Evolutionary conservation across 2,888 invertebrate species (phyloP).

Genomic region (Eupithecia abbreviata): DNA sequence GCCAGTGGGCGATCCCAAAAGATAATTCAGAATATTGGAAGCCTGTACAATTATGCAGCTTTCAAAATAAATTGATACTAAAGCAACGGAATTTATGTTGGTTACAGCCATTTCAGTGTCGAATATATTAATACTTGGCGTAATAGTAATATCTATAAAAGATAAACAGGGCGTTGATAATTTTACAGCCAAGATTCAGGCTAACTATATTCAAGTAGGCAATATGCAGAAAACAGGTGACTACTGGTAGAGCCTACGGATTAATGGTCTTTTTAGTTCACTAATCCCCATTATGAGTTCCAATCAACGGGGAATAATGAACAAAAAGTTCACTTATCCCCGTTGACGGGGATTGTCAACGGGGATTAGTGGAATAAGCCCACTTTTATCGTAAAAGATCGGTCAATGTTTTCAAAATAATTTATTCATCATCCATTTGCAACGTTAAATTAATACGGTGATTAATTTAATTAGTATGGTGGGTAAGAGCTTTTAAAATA

Average conservation of each 20-base stretch:
- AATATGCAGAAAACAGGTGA: slow-evolving; percentile 48
- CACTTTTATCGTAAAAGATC: not conserved
- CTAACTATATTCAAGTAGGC: slow-evolving; percentile 60
- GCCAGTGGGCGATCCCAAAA: too few species aligned
- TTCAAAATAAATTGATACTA: not conserved
- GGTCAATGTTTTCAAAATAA: not conserved
- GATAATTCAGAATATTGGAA: not conserved
- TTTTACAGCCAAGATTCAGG: slow-evolving; percentile 52
- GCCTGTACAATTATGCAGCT: not conserved
- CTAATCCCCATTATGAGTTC: too few species aligned
- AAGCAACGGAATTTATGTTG: slow-evolving; percentile 7
- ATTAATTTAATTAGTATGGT: not conserved
- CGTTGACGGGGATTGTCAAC: too few species aligned
- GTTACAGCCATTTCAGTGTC: slow-evolving; percentile 20
- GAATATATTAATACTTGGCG: slow-evolving; percentile 7
- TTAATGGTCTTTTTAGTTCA: too few species aligned
- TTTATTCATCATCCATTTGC: not conserved
- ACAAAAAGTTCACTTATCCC: too few species aligned
- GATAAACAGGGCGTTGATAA: slow-evolving; percentile 27
- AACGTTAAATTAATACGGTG: not conserved
- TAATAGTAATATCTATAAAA: slow-evolving; percentile 21
- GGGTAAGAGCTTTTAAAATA: not conserved
- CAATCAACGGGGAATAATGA: too few species aligned
- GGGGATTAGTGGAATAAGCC: not conserved
- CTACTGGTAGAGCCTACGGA: not conserved